phyloP scores from a whole-genome alignment of 2,888 invertebrate species.

The Acrocyrtus sp. region DNA sequence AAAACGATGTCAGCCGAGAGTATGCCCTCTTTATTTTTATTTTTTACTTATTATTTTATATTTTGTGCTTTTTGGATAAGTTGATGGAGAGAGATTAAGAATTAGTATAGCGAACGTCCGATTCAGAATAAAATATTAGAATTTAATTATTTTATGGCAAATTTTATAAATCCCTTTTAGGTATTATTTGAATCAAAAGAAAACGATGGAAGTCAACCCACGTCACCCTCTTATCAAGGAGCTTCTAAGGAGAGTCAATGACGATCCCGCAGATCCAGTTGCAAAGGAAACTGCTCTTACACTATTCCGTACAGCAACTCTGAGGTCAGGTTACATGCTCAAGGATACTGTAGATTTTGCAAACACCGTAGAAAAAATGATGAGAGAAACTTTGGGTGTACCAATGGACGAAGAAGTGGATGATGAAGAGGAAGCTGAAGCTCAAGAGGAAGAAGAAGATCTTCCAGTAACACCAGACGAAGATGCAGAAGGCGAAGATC shows the following conservation, averaged over 20 bases:
- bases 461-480: slow-evolving; percentile 41
- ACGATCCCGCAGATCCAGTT: slow-evolving; percentile 79
- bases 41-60: slow-evolving; percentile 15
- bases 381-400: slow-evolving; percentile 82
- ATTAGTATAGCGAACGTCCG: not conserved
- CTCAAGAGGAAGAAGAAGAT: slow-evolving; percentile 51
- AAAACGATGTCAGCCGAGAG: slow-evolving; percentile 69
- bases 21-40: slow-evolving; percentile 63
- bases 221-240: slow-evolving; percentile 95
- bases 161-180: slow-evolving; percentile 58
- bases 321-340: slow-evolving; percentile 94
- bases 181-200: slow-evolving; percentile 93
- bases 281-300: slow-evolving; percentile 87
- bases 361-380: slow-evolving; percentile 87
- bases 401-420: slow-evolving; percentile 74
- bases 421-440: slow-evolving; percentile 52
- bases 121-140: not conserved
- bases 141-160: not conserved
- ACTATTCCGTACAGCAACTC: slow-evolving; percentile 91
- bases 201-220: slow-evolving; percentile 97
- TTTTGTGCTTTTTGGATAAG: slow-evolving; percentile 8
- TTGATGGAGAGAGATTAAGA: too few relatives aligned
- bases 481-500: slow-evolving; percentile 53
- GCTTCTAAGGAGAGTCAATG: slow-evolving; percentile 82
- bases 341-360: slow-evolving; percentile 89